Evolutionary conservation across 64 coral and sea anemone genomes (phyloP), one percentile per base, ranked within the genome.

Genomic region (Trachythela sp.): DNA sequence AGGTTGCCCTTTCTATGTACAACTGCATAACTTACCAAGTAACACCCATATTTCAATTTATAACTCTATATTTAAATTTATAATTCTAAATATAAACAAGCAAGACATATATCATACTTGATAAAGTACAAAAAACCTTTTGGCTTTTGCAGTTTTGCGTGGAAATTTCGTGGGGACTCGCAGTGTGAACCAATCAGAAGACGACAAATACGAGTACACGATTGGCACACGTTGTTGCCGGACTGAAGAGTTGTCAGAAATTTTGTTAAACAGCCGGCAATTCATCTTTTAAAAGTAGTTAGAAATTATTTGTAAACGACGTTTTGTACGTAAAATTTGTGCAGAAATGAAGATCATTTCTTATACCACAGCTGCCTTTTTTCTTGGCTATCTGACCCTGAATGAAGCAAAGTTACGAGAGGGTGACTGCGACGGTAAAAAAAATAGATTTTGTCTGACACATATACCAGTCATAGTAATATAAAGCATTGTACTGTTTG

Each of bases 401-500:
- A 68, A 33, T 8, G 96, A 99, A 88, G 96, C 64, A 15, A 72
- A 70, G 43, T 84, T 99, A 20, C 91, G 94, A 51, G 93, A 94
- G 0, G 93, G 89, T 33, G 96, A 99, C 51, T 99, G 96, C 13
- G 96, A 99, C 92, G 96, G 96, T 99, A 70, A 48, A 49, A 34
- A 80, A 36, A 37, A 37, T 14, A 80, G 35, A 2, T 35, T 37
- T 80, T 80, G 34, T n/a, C n/a, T n/a, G n/a, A n/a, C n/a, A n/a
- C n/a, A n/a, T n/a, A n/a, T n/a, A n/a, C n/a, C n/a, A n/a, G n/a
- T n/a, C n/a, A n/a, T n/a, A n/a, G n/a, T n/a, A n/a, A n/a, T n/a
- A n/a, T n/a, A n/a, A n/a, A n/a, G n/a, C n/a, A n/a, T n/a, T n/a
- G n/a, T n/a, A n/a, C n/a, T n/a, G 22, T 52, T 52, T 52, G 49